Percentiles rank a stretch among this genome's conserved stretches.
These are phyloP conservation scores for Chelmon rostratus DNA, from an alignment of 2,797 vertebrate species.

Conservation along the genomic window DNA sequence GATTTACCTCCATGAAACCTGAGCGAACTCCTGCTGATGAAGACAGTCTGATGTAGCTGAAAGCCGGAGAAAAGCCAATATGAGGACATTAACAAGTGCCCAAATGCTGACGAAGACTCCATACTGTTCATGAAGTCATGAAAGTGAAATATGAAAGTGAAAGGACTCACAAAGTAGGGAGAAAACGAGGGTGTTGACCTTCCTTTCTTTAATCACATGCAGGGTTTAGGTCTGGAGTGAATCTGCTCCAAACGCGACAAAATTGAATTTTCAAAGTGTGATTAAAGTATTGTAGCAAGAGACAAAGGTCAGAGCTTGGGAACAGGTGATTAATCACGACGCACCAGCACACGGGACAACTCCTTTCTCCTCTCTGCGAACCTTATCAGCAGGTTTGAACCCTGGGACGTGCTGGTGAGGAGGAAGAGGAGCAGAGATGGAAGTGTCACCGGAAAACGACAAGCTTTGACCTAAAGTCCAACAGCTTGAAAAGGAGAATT, in stretches of 20 bases:
- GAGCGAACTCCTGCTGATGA: not conserved
- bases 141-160: conserved; percentile 52
- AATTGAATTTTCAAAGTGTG: conserved; percentile 61
- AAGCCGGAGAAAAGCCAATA: not conserved
- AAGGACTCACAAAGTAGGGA: conserved; percentile 2
- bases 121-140: not conserved
- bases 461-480: not conserved
- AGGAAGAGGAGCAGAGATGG: conserved; percentile 18
- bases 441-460: not conserved
- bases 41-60: not conserved
- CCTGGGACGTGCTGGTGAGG: conserved; percentile 2
- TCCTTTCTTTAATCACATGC: conserved; percentile 43
- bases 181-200: conserved; percentile 46
- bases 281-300: conserved; percentile 53
- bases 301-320: conserved; percentile 64
- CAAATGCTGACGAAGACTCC: not conserved
- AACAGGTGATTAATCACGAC: conserved; percentile 68
- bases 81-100: not conserved
- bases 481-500: not conserved
- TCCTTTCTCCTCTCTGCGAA: conserved; percentile 38
- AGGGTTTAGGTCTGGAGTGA: conserved; percentile 60
- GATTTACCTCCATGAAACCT: not conserved
- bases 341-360: not conserved
- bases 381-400: conserved; percentile 51
- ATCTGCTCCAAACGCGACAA: conserved; percentile 30